A percentile compares a stretch with the other conserved stretches of the same genome.
Conservation (phyloP, 2,888 invertebrate species). For the Notodonta ziczac region DNA sequence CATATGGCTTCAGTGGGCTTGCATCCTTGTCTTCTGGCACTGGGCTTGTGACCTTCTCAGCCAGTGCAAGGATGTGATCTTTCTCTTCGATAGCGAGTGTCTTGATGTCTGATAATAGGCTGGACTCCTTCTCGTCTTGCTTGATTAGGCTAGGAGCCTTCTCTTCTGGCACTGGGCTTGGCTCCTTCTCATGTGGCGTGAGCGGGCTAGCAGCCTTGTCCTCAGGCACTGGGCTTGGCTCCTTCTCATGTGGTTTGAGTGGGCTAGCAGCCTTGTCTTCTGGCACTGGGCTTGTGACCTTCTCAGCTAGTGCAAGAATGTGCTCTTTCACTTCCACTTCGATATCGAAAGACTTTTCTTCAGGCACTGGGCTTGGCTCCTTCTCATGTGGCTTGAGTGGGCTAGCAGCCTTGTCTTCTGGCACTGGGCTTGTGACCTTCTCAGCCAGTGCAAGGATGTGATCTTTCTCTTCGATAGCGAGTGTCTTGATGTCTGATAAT, state of each 20-base stretch:
- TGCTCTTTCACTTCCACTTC: too few relatives aligned
- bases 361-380: background rate
- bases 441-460: too few relatives aligned
- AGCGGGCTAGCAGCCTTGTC: constrained; percentile 12
- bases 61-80: too few relatives aligned
- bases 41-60: constrained; percentile 9
- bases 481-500: background rate
- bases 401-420: background rate
- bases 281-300: background rate
- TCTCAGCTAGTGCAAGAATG: too few relatives aligned
- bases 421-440: background rate
- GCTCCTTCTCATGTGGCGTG: constrained; percentile 11
- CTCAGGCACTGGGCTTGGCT: constrained; percentile 11
- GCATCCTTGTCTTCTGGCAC: background rate
- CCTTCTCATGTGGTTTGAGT: constrained; percentile 4
- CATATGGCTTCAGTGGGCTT: background rate
- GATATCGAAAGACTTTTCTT: constrained; percentile 3
- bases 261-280: constrained; percentile 19
- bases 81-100: too few relatives aligned
- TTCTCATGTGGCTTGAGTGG: background rate
- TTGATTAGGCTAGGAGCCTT: constrained; percentile 9
- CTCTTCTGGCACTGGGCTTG: constrained; percentile 13
- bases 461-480: constrained; percentile 4
- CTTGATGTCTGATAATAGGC: constrained; percentile 8
- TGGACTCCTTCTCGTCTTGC: constrained; percentile 6